Base-by-base conservation (phyloP, 2,888 invertebrate species). In the Masnerella sp. region DNA sequence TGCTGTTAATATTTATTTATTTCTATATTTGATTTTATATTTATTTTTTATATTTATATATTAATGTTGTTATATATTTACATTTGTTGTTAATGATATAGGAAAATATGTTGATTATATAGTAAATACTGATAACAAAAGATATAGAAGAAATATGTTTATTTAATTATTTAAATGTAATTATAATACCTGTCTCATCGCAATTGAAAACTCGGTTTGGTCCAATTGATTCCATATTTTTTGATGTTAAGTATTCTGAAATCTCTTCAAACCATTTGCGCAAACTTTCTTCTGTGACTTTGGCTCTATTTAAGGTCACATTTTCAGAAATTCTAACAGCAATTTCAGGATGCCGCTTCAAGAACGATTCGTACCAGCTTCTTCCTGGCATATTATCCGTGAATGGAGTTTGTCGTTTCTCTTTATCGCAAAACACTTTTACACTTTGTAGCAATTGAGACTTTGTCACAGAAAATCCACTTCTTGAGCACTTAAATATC, bases 151-250 rank as follows among this genome's bases (percentile, higher is more conserved):
- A n/a, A n/a, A n/a, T n/a, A n/a, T n/a, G n/a, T n/a, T n/a, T n/a
- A n/a, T n/a, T n/a, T n/a, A n/a, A n/a, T n/a, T n/a, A n/a, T n/a
- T n/a, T n/a, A n/a, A n/a, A n/a, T n/a, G n/a, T n/a, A n/a, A n/a
- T n/a, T n/a, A n/a, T n/a, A n/a, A n/a, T n/a, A 14, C 74, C 74
- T n/a, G 76, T 77, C 65, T 82, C 79, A 56, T 81, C 80, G 15
- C 71, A 76, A 67, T 82, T 82, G 34, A 77, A 82, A 28, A 81
- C 45, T 40, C 81, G 51, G 38, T 15, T 9, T 8, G 72, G 78
- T 25, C 65, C 32, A 17, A 49, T 49, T 15, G 7, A 11, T 4
- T 4, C 1, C 14, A 77, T 12, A 52, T 73, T 68, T 49, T 59
- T 43, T 17, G 61, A 30, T 5, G 40, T 5, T 5, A 81, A 64